Conservation (phyloP, 2,113 vertebrate genomes). For the Leptodactylus fuscus region DNA sequence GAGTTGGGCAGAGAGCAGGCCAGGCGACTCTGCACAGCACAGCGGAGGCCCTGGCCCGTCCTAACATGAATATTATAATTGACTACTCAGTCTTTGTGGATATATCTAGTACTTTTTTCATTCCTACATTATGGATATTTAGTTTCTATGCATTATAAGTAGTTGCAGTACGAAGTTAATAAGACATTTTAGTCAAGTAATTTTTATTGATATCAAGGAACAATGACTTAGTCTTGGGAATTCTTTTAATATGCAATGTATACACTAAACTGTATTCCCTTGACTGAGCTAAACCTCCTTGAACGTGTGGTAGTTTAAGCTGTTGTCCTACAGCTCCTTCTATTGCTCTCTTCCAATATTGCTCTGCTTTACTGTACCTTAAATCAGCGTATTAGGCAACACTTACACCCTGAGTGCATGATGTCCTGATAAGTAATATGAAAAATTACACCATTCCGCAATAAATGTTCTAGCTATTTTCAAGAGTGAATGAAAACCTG, state of each 20-base stretch:
- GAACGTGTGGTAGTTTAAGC: background rate
- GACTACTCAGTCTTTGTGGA: no score
- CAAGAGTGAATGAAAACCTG: constrained; percentile 11
- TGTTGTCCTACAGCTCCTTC: constrained; percentile 12
- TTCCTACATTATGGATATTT: background rate
- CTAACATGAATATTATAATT: no score
- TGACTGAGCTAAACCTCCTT: background rate
- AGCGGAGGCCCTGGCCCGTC: no score
- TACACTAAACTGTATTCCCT: background rate
- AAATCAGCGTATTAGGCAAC: constrained; percentile 18
- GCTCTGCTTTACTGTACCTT: constrained; percentile 7
- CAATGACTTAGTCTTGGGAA: constrained; percentile 21
- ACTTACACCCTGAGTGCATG: constrained; percentile 25
- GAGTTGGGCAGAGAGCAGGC: no score
- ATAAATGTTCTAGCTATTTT: constrained; percentile 51
- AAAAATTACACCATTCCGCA: constrained; percentile 42
- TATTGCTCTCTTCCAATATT: constrained; percentile 8
- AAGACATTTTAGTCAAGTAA: background rate
- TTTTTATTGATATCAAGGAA: constrained; percentile 6
- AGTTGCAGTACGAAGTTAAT: background rate
- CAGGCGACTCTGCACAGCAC: no score
- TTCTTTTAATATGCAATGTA: background rate
- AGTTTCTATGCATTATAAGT: background rate
- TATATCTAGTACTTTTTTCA: background rate
- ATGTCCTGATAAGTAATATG: constrained; percentile 46